These are phyloP conservation scores for Acrocephalus scirpaceus DNA, from an alignment of 2,797 vertebrate genomes.

Conservation along the genomic window DNA sequence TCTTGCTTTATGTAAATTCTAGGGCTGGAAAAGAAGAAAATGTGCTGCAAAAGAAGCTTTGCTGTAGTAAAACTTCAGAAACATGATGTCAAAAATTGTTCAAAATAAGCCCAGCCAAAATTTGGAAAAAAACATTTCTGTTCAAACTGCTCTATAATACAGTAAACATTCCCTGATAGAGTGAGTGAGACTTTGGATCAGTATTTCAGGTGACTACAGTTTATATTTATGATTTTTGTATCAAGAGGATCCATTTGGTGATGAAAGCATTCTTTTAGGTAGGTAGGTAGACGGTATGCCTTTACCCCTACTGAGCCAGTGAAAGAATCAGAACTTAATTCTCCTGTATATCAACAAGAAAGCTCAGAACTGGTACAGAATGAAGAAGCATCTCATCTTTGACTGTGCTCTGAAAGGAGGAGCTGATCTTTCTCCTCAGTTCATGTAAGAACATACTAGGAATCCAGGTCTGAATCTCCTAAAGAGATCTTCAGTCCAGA, in stretches of 20 bases:
- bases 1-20: not conserved
- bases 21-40: not conserved
- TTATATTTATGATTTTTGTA: not conserved
- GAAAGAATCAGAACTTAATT: not conserved
- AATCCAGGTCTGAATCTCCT: not conserved
- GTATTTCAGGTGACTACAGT: not conserved
- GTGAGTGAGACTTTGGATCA: not conserved
- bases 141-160: not conserved
- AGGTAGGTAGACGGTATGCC: fast-evolving
- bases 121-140: not conserved
- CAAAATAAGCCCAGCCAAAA: not conserved
- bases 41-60: not conserved
- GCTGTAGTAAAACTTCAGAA: not conserved
- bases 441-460: not conserved
- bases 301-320: not conserved
- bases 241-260: not conserved
- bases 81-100: not conserved
- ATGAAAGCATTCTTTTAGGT: not conserved
- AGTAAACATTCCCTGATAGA: not conserved
- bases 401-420: not conserved
- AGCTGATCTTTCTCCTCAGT: not conserved
- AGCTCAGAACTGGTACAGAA: not conserved
- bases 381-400: not conserved
- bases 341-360: not conserved
- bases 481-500: not conserved